Evolutionary conservation across 2,113 vertebrate genomes (phyloP).

Genomic region (Embiotoca jacksoni): DNA sequence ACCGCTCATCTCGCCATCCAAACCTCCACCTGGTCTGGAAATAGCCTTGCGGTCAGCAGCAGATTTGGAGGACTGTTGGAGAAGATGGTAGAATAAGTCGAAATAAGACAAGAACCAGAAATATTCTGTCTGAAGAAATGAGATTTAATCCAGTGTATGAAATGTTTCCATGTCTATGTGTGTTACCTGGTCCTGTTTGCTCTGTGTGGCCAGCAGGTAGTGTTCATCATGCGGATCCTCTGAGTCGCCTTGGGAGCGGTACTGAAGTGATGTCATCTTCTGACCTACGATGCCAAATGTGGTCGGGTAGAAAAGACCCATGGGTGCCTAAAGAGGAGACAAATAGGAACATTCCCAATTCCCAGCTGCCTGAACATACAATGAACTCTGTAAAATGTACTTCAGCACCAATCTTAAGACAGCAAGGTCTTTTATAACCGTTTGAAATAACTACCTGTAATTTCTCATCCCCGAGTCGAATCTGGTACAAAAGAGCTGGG

Average conservation of each 20-base stretch:
- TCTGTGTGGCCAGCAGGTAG: conserved; percentile 95
- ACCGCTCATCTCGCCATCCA: conserved; percentile 90
- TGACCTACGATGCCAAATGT: conserved; percentile 98
- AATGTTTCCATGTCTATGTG: neutral
- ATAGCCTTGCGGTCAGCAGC: conserved; percentile 90
- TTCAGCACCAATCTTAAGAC: neutral
- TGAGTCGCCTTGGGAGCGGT: conserved; percentile 93
- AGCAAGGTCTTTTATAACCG: neutral
- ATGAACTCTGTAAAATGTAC: neutral
- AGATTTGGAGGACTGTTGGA: conserved; percentile 91
- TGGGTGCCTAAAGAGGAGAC: conserved; percentile 88
- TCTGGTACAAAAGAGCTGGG: conserved; percentile 92
- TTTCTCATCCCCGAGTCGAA: conserved; percentile 96
- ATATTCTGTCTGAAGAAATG: neutral
- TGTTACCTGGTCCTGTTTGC: conserved; percentile 96
- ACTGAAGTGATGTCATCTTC: conserved; percentile 95
- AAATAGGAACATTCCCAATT: too few species aligned
- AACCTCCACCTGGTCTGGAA: conserved; percentile 86
- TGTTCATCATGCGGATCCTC: conserved; percentile 98
- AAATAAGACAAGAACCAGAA: neutral
- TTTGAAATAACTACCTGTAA: conserved; percentile 87
- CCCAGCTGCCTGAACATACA: too few species aligned
- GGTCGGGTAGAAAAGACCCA: conserved; percentile 97
- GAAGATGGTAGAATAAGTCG: conserved; percentile 10
- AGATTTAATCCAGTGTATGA: too few species aligned